Conservation (phyloP, 2,113 vertebrate genomes). For the Cololabis saira region DNA sequence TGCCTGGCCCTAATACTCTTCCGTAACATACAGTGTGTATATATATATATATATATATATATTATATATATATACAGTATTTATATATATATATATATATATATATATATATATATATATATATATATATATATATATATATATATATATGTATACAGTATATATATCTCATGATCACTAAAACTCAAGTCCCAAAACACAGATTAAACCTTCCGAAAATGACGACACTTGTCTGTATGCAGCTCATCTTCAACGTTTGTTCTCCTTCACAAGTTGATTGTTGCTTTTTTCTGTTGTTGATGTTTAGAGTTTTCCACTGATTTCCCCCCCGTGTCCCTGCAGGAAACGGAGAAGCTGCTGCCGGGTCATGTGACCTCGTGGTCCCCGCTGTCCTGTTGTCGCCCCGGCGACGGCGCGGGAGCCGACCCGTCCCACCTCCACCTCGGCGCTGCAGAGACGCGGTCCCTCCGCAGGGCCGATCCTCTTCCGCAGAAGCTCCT, state of each 20-base stretch:
- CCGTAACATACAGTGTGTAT: too few relatives aligned
- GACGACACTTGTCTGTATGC: background rate
- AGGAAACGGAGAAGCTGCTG: slow-evolving; percentile 79
- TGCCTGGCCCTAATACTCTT: too few relatives aligned
- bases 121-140: too few relatives aligned
- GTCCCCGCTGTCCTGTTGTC: slow-evolving; percentile 83
- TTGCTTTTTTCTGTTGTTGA: background rate
- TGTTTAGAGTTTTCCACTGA: background rate
- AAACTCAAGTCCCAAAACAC: background rate
- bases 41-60: too few relatives aligned
- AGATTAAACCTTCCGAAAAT: slow-evolving; percentile 18
- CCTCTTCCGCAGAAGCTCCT: slow-evolving; percentile 79
- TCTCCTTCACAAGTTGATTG: slow-evolving; percentile 2
- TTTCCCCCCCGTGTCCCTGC: slow-evolving; percentile 10
- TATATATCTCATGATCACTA: background rate
- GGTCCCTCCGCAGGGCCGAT: slow-evolving; percentile 77
- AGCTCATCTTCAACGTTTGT: slow-evolving; percentile 35
- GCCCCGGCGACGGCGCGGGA: slow-evolving; percentile 75
- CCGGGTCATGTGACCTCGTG: slow-evolving; percentile 77
- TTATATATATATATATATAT: too few relatives aligned
- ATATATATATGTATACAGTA: too few relatives aligned
- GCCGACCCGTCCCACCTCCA: slow-evolving; percentile 72
- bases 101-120: too few relatives aligned
- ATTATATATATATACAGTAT: too few relatives aligned
- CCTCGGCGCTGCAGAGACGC: slow-evolving; percentile 65